A percentile compares a stretch with the other conserved stretches of the same genome.
Conservation (phyloP, 2,113 vertebrate genomes). For the Gadus macrocephalus region DNA sequence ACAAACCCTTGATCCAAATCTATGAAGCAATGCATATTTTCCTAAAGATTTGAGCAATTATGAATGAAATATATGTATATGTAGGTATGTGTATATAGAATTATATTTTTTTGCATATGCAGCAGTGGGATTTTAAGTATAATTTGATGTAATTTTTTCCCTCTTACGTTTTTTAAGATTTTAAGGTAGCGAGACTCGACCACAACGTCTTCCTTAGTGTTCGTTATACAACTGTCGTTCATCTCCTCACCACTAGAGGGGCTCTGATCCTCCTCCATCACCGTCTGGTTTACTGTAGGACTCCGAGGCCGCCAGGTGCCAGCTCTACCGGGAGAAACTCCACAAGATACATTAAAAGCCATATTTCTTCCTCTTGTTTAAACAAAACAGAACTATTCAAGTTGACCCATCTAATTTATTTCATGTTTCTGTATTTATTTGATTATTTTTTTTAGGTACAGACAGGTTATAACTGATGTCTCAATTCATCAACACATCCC, state of each 20-base stretch:
- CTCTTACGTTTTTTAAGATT: conserved; percentile 59
- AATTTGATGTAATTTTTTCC: conserved; percentile 57
- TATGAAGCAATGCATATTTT: conserved; percentile 74
- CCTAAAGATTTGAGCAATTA: conserved; percentile 73
- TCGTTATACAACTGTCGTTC: conserved; percentile 39
- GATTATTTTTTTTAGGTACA: conserved; percentile 74
- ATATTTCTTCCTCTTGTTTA: conserved; percentile 69
- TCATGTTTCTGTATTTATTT: conserved; percentile 70
- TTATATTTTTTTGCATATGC: conserved; percentile 78
- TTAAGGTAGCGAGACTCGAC: conserved; percentile 65
- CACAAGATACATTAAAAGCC: conserved; percentile 70
- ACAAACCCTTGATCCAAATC: conserved; percentile 72
- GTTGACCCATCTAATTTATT: conserved; percentile 75
- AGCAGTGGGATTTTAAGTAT: conserved; percentile 68
- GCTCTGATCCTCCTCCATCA: too few species aligned
- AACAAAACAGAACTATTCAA: conserved; percentile 54
- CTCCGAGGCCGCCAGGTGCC: too few species aligned
- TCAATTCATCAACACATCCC: conserved; percentile 47
- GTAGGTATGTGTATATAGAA: conserved; percentile 76
- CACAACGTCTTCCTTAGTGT: conserved; percentile 67
- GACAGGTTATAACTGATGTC: conserved; percentile 53
- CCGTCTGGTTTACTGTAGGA: too few species aligned
- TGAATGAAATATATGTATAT: conserved; percentile 75
- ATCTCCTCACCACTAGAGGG: conserved; percentile 11
- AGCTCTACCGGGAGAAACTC: conserved; percentile 46